Base-by-base conservation (phyloP, 2,113 vertebrate species). In the Laticauda laticaudata region DNA sequence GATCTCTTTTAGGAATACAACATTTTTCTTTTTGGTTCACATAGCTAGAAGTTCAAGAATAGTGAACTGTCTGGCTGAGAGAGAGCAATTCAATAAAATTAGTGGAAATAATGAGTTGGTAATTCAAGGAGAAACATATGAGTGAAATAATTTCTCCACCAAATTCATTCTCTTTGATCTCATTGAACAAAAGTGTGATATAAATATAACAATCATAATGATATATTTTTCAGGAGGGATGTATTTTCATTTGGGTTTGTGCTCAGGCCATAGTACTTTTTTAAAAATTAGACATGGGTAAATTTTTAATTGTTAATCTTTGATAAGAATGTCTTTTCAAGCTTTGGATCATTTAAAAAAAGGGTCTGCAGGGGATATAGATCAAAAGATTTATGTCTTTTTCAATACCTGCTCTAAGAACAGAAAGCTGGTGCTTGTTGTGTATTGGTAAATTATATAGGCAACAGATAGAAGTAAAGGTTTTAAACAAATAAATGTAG, bases 1-100 rank as follows among this genome's bases (percentile, higher is more conserved):
- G 94, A 95, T 96, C 90, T 95, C 94, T 95, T 94, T 95, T 95
- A 0, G 3, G 45, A 89, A 89, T 95, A 75, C 54, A 95, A 20
- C 34, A 93, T 93, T 96, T 95, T 95, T 94, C 90, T 94, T 59
- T 39, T 90, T 69, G 23, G 48, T 3, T 92, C 61, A 64, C 91
- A 93, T 90, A 57, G 1, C 39, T 91, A 86, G 11, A 34, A 95
- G 89, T 93, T 94, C 92, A 48, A 93, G 24, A 90, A n/a, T n/a
- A 12, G 59, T 1, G 26, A 51, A 51, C 43, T 53, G 15, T 53
- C 29, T 45, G 45, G 43, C 59, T 90, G 89, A 64, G 8, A 29
- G 20, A 48, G 61, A 90, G 59, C 43, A 24, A 69, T 90, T 90
- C 43, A 45, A 64, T 61, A 48, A 89, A 57, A 89, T 29, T 87